Evolutionary conservation across 2,888 invertebrate genomes (phyloP), one percentile per base, ranked within the genome.

Genomic region (Orthosia gothica): DNA sequence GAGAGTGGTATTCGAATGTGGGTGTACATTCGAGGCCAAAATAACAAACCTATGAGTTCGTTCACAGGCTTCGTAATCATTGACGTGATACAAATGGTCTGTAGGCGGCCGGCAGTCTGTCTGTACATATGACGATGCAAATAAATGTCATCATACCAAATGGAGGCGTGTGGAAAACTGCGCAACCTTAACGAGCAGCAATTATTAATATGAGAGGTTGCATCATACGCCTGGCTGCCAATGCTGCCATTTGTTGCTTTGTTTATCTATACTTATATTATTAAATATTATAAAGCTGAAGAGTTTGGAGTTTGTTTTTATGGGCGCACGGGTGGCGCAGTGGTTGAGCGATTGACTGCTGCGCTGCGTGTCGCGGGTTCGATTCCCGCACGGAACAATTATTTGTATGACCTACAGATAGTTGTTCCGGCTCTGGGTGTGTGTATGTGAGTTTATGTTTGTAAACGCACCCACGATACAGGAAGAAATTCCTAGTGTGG

Each of bases 1-100:
- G 76, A 86, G 72, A 87, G 70, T 91, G 90, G 92, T 75, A 74
- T 81, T 75, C 74, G 83, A 87, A 79, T 88, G 91, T 95, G 90
- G 95, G 95, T 90, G 95, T 94, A 93, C 91, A 92, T 81, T 91
- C 92, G 93, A 94, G 94, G 95, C 89, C 93, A 91, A 91, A 93
- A 92, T 79, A 87, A 90, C 92, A 89, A 79, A 80, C 40, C 55
- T 71, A 71, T 82, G 74, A 81, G 83, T 88, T 86, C 85, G 85
- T 87, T 84, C 84, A 81, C 87, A 86, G 81, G 83, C 71, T 87
- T 88, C 84, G 81, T 84, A 71, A 69, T 70, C 67, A 70, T 64
- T 74, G 74, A 82, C 80, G 81, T 84, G 84, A 77, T 80, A 85
- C 79, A 81, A 79, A 79, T 77, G 79, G 77, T 66, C 75, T 84